Base-by-base conservation (phyloP, 2,797 vertebrate species). In the Megaceryle alcyon region DNA sequence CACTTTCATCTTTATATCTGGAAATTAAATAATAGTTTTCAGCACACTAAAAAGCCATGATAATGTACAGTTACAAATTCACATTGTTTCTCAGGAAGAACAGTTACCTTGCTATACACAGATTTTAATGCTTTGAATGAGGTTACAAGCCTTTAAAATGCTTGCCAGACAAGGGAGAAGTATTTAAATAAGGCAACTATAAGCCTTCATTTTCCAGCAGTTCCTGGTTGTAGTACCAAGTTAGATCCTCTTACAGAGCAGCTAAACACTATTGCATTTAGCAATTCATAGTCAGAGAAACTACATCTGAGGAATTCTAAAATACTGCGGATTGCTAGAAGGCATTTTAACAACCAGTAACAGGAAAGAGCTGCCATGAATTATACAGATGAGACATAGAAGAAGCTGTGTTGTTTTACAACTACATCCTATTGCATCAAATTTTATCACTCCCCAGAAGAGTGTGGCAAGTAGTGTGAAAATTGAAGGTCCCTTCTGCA, bases 1-100 rank as follows among this genome's bases (percentile, higher is more conserved):
- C 99, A 86, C 99, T 99, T 97, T 99, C 99, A 78, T 99, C 99
- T 97, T 98, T 99, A 97, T 99, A 99, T 92, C 99, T 99, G 97
- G 54, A 93, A 97, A 95, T 77, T 6, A 91, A 86, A 48, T 26
- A 84, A 3, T 41, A 21, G 35, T 16, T 90, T 85, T 90, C 68
- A 92, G 54, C 25, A 69, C 22, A 75, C 26, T 29, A 71, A 53
- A 88, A 69, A 13, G 4, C 7, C 13, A 77, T 5, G 4, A 22
- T 35, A 41, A 26, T 28, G 9, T 44, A 76, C 12, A 75, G 10
- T n/a, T 35, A 75, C 48, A 21, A 93, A 87, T 37, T 65, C 48
- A 48, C 14, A 54, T 13, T 4, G 9, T 28, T 95, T 56, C 46
- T 75, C 29, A 71, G 53, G 75, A 69, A 64, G 19, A 69, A 29